phyloP scores from a whole-genome alignment of 2,888 invertebrate genomes.

The Lepeophtheirus nordmannii region DNA sequence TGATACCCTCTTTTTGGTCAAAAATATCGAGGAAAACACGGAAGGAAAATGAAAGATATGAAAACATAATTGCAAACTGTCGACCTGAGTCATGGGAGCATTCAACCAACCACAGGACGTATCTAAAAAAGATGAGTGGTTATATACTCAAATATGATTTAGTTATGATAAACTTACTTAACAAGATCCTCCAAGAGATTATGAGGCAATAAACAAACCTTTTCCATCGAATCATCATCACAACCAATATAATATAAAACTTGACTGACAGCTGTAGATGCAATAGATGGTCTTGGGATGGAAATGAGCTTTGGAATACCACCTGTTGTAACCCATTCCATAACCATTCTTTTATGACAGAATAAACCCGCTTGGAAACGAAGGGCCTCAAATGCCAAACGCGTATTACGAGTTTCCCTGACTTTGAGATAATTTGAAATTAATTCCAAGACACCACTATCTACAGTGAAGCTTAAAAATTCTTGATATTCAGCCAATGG shows the following conservation, averaged over 20 bases:
- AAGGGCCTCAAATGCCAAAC: constrained; percentile 87
- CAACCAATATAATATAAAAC: constrained; percentile 92
- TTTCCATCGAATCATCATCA: constrained; percentile 93
- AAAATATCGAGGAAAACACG: constrained; percentile 83
- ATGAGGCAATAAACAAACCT: constrained; percentile 70
- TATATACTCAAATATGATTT: too few relatives aligned
- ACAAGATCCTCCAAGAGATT: constrained; percentile 59
- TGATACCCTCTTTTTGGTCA: constrained; percentile 78
- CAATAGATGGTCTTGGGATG: constrained; percentile 81
- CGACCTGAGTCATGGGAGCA: constrained; percentile 94
- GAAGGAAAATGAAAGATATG: constrained; percentile 83
- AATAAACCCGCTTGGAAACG: constrained; percentile 84
- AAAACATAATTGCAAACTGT: constrained; percentile 96
- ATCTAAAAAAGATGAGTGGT: constrained; percentile 40
- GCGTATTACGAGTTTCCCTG: constrained; percentile 67
- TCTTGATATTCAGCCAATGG: constrained; percentile 96
- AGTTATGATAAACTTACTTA: constrained; percentile 38
- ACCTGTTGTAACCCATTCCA: constrained; percentile 74
- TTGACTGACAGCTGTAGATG: constrained; percentile 88
- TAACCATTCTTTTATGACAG: constrained; percentile 94
- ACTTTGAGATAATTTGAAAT: constrained; percentile 81
- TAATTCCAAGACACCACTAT: constrained; percentile 63
- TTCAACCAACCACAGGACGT: constrained; percentile 84
- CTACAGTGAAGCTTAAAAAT: constrained; percentile 82
- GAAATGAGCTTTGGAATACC: constrained; percentile 55